phyloP scores from a whole-genome alignment of 1,140 invertebrate species.

The Plectrocnemia conspersa region DNA sequence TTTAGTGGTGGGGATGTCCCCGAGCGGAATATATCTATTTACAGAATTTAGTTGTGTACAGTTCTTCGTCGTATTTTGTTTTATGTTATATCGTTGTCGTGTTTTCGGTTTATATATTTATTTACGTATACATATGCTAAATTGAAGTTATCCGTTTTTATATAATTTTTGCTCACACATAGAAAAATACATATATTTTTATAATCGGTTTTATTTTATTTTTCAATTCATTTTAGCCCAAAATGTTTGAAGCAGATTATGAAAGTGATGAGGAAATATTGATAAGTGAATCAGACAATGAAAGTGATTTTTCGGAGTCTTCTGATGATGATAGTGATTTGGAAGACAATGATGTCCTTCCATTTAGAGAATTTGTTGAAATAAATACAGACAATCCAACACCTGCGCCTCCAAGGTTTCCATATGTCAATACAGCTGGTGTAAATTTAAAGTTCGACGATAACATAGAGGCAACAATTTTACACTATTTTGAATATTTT shows the following conservation, averaged over 20 bases:
- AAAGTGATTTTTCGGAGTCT: slow-evolving; percentile 6
- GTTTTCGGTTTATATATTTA: too few species aligned
- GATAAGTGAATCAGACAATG: slow-evolving; percentile 13
- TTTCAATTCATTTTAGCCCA: slow-evolving; percentile 7
- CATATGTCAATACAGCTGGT: slow-evolving; percentile 2
- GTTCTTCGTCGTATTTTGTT: too few species aligned
- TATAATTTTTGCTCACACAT: too few species aligned
- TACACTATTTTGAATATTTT: slow-evolving; percentile 9
- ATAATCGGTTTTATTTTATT: too few species aligned
- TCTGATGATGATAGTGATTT: slow-evolving; percentile 12
- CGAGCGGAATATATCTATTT: too few species aligned
- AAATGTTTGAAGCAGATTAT: slow-evolving; percentile 10
- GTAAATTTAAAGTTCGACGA: background rate
- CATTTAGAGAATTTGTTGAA: slow-evolving; percentile 5
- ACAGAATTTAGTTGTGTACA: too few species aligned
- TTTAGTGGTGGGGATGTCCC: too few species aligned
- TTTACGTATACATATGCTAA: too few species aligned
- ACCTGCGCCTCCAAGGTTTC: slow-evolving; percentile 4
- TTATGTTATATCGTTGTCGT: too few species aligned
- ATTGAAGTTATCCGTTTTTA: too few species aligned
- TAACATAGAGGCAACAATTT: background rate
- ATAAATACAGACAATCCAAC: slow-evolving; percentile 5
- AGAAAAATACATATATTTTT: too few species aligned
- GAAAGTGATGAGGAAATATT: slow-evolving; percentile 9
- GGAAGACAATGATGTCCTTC: slow-evolving; percentile 2